Base-by-base conservation (phyloP, 2,888 invertebrate species). In the Platycheirus albimanus region DNA sequence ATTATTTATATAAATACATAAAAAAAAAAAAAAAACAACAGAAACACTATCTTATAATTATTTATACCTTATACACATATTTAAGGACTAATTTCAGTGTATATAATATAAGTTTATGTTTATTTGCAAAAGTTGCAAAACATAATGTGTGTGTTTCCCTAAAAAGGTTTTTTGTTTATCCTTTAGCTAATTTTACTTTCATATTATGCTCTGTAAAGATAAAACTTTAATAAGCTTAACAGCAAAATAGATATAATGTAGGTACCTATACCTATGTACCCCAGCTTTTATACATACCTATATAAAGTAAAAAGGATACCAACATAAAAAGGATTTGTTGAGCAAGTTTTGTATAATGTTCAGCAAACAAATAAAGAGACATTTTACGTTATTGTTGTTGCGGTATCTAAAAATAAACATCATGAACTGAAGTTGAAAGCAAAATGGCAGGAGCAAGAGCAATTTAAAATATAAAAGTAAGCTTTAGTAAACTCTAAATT, bases 251-350 rank as follows among this genome's bases (percentile, higher is more conserved):
- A 3, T 24, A 24, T 6, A 3, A 24, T 24, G 24, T 24, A n/a
- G n/a, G n/a, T n/a, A n/a, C n/a, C n/a, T n/a, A n/a, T n/a, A n/a
- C n/a, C n/a, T n/a, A n/a, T n/a, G n/a, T n/a, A n/a, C n/a, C n/a
- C n/a, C n/a, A n/a, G n/a, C n/a, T n/a, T n/a, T 24, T 24, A 4
- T 24, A 4, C 6, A 24, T 24, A 24, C 24, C 24, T 4, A n/a
- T n/a, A n/a, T n/a, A 24, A 24, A 24, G 6, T 4, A 24, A 24
- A 24, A 24, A 24, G 24, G 24, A 28, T 15, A 10, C 51, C 8
- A 51, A 51, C 49, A 51, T 51, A 28, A 51, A 51, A 51, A 28
- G 24, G 51, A 30, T 51, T 51, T 51, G 28, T 15, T 20, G 13
- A 28, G 8, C 24, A 28, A 49, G 49, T 49, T 49, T n/a, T 49